Base-by-base conservation (phyloP, 1,140 invertebrate species). In the Sycobia sp. region DNA sequence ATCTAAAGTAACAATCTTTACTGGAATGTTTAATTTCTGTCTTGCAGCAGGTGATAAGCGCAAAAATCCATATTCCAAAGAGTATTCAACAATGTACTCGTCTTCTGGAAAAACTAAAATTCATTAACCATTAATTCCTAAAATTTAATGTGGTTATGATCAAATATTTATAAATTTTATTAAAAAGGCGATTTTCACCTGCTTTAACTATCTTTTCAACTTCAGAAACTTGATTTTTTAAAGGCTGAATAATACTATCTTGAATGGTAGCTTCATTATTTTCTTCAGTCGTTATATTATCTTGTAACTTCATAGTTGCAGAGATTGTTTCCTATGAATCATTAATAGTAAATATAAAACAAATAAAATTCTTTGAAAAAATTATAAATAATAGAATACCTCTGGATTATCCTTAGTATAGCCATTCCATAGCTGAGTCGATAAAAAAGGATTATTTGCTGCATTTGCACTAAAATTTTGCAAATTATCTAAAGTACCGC, bases 21-120 rank as follows among this genome's bases (percentile, higher is more conserved):
- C 94, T 23, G 95, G 94, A 68, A 98, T 95, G 73, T 95, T 94
- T 1, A 98, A 84, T 46, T 88, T 86, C 63, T 92, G 87, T 29
- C 96, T 84, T 1, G 93, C 92, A 25, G 87, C 87, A 0, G 94
- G 90, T 11, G 93, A 94, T 14, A 99, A 81, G 4, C 97, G 86
- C 36, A 99, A 82, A 76, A 98, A 95, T 1, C 97, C 97, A 81
- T 99, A 98, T 78, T 99, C 95, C 62, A 98, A 82, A 2, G 96
- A 94, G 85, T 98, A 99, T 79, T 99, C 97, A 4, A 99, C 91
- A 36, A 99, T 97, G 76, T 98, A 98, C 73, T 95, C 92, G 70
- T 97, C 95, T 70, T 95, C 92, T 76, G 86, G 81, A 89, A 89
- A 91, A 55, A 87, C 91, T 88, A 70, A 65, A 70, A 71, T 67